Base-by-base conservation (phyloP, 2,797 vertebrate genomes). In the Xenops minutus region DNA sequence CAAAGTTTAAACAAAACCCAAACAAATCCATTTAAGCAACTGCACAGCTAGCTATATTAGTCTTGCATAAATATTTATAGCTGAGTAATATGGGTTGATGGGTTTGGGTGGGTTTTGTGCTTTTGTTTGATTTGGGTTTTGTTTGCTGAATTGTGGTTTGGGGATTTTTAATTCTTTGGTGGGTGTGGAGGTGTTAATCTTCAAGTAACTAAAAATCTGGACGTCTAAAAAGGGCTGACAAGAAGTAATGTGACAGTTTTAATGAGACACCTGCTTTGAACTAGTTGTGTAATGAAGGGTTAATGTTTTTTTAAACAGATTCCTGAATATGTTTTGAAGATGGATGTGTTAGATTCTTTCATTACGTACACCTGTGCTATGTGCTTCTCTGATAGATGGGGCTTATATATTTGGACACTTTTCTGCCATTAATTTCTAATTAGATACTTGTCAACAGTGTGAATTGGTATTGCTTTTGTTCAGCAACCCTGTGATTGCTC, bases 371-470 rank as follows among this genome's bases (percentile, higher is more conserved):
- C 46, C 48, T 92, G 64, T 66, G 64, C 32, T 41, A 46, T 8
- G 27, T 58, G n/a, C 4, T 44, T 2, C 24, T 73, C 64, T 92
- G 71, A 59, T 88, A 74, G 74, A 79, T 77, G 43, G 8, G 14
- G 14, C 26, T 74, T 32, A 54, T 76, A 32, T 77, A 82, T 94
- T 92, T 96, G 56, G 67, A 55, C 86, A 89, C 58, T 52, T 94
- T 97, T 97, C 79, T 91, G 46, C 64, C 37, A 56, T 93, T 96
- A 84, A 96, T 97, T 97, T 97, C 83, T 94, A 96, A 96, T 97
- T 95, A 95, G 91, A 69, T 92, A 83, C 89, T 93, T 91, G 82
- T 87, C 93, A 96, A 92, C 91, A 79, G 44, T 71, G 59, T 86
- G 84, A 92, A 89, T 89, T 29, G 72, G 56, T 62, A 88, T 44